Base-by-base conservation (phyloP, 2,113 vertebrate genomes). In the Falcunculus frontatus region DNA sequence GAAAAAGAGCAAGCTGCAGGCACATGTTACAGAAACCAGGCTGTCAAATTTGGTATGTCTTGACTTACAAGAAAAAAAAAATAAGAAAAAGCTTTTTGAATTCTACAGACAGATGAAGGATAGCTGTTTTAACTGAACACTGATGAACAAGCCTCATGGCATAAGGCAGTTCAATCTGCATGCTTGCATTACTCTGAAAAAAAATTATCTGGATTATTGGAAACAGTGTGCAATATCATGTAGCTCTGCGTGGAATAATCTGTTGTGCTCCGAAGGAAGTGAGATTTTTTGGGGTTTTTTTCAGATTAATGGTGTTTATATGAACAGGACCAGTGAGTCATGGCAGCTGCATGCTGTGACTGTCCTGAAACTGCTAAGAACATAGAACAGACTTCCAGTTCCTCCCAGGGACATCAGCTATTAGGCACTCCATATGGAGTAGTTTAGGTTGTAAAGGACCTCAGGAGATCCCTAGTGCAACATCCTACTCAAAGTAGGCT, bases 311-410 rank as follows among this genome's bases (percentile, higher is more conserved):
- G 76, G 32, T 92, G 73, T 92, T 90, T 81, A 81, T 84, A 52
- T 74, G 73, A 94, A 42, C 74, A 87, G 67, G 55, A 89, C 37
- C 41, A 25, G n/a, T 84, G 93, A 96, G 81, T 96, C 96, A 96
- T 42, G 68, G 81, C 93, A 97, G 89, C 85, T 95, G 87, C 67
- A 55, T 62, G 33, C 74, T 85, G 47, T 88, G 89, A 42, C 74
- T 89, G 78, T 90, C 57, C 63, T 85, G 82, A n/a, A 96, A 46
- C 84, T 94, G 78, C 27, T 65, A 74, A 69, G 87, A 76, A 87
- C 91, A 85, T 65, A 77, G 55, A 95, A 70, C 82, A 96, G 91
- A 69, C n/a, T 94, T 91, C 33, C 56, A 64, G 62, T 85, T 91
- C 52, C 55, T 96, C 87, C 35, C 67, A 55, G 47, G 94, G 57